A percentile compares a stretch with the other conserved stretches of the same genome.
Conservation (phyloP, 2,797 vertebrate genomes). For the Arnoldichthys spilopterus region DNA sequence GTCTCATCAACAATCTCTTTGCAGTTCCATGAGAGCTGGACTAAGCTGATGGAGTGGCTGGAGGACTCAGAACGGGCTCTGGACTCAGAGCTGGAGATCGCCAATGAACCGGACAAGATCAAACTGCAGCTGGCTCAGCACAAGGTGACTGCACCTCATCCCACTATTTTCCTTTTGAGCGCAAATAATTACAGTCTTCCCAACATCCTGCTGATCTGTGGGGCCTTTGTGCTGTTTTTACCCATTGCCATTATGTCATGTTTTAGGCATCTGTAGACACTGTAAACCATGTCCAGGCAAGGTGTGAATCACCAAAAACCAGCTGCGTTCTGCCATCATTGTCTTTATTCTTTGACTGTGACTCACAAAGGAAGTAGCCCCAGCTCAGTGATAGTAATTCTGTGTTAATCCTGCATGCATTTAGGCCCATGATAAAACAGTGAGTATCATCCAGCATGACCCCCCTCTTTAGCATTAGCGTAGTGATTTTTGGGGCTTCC, state of each 20-base stretch:
- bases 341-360: conserved; percentile 27
- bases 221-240: conserved; percentile 5
- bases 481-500: conserved; percentile 54
- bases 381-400: conserved; percentile 27
- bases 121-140: conserved; percentile 93
- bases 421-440: neutral
- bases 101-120: conserved; percentile 97
- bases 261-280: conserved; percentile 33
- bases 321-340: conserved; percentile 37
- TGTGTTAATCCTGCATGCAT: neutral
- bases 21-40: conserved; percentile 96
- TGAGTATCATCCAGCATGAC: no score
- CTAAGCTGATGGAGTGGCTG: conserved; percentile 96
- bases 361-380: conserved; percentile 22
- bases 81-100: conserved; percentile 96
- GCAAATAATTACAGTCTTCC: conserved; percentile 29
- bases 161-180: conserved; percentile 2
- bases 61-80: conserved; percentile 92
- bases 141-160: conserved; percentile 81
- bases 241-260: conserved; percentile 18
- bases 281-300: conserved; percentile 17
- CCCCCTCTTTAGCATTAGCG: conserved; percentile 13
- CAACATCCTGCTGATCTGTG: conserved; percentile 30
- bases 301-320: conserved; percentile 40
- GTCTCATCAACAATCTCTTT: no score